phyloP scores from a whole-genome alignment of 2,888 invertebrate genomes.

The Ormia ochracea region DNA sequence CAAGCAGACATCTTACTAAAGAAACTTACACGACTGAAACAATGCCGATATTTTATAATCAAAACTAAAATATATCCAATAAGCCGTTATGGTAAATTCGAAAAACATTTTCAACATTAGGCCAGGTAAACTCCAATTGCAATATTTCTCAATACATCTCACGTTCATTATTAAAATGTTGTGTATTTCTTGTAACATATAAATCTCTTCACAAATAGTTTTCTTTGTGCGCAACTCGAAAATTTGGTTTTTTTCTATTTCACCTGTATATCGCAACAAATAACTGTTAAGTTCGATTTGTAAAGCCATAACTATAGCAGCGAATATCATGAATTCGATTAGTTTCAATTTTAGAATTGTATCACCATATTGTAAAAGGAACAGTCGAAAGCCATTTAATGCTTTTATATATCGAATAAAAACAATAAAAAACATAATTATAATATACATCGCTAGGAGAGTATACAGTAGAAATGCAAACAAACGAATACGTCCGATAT shows the following conservation, averaged over 20 bases:
- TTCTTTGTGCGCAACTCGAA: conserved; percentile 2
- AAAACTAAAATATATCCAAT: conserved; percentile 66
- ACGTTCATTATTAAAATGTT: conserved; percentile 64
- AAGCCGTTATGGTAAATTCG: conserved; percentile 66
- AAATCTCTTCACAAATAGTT: conserved; percentile 4
- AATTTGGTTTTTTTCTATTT: conserved; percentile 30
- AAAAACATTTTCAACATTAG: conserved; percentile 66
- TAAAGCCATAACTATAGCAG: conserved; percentile 53
- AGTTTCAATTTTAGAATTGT: conserved; percentile 65
- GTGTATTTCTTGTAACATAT: conserved; percentile 66
- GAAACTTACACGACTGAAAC: conserved; percentile 51
- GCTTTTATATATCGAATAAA: conserved; percentile 36
- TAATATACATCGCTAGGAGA: conserved; percentile 22
- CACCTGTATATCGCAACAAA: neutral
- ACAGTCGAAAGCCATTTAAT: conserved; percentile 35
- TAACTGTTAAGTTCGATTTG: conserved; percentile 23
- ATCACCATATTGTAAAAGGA: conserved; percentile 66
- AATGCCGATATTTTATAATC: conserved; percentile 34
- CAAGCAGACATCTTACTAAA: too few relatives aligned
- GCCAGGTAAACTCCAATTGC: conserved; percentile 64
- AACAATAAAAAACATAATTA: conserved; percentile 24
- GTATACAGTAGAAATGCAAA: conserved; percentile 27
- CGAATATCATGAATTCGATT: conserved; percentile 66
- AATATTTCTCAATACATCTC: conserved; percentile 66
- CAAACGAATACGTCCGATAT: conserved; percentile 33